Evolutionary conservation across 1,140 invertebrate species (phyloP).

Genomic region (Formica exsecta): DNA sequence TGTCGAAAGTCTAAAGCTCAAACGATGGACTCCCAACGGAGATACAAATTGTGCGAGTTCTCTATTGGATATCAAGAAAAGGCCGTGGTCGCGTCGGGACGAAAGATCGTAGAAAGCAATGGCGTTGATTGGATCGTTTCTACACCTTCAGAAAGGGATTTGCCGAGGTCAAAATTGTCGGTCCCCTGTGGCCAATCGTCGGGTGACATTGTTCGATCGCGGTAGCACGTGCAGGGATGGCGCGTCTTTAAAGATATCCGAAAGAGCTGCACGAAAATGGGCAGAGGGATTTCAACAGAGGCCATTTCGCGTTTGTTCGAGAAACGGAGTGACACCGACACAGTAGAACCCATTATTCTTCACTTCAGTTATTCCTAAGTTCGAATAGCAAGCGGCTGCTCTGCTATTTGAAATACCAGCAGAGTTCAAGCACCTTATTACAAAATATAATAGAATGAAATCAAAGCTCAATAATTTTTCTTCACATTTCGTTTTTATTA

Average conservation of each 20-base stretch:
- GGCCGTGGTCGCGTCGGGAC: background rate
- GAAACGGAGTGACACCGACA: background rate
- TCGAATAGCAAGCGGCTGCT: no score
- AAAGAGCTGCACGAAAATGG: background rate
- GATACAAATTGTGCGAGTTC: conserved; percentile 57
- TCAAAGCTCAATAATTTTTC: background rate
- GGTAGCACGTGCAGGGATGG: conserved; percentile 10
- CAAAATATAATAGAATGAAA: background rate
- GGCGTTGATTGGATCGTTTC: conserved; percentile 57
- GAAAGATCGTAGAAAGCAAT: conserved; percentile 29
- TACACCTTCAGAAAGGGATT: conserved; percentile 51
- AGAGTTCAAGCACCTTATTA: background rate
- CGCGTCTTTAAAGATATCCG: conserved; percentile 35
- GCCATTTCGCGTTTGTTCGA: background rate
- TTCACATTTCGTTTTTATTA: background rate
- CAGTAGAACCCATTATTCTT: background rate
- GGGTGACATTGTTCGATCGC: conserved; percentile 40
- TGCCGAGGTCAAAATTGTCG: conserved; percentile 60
- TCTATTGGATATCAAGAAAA: conserved; percentile 29
- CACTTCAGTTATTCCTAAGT: background rate
- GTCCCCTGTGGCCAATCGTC: conserved; percentile 51
- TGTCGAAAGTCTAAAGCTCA: conserved; percentile 27
- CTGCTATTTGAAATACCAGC: background rate
- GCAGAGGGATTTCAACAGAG: background rate
- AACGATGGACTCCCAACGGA: conserved; percentile 12